A percentile compares a stretch with the other conserved stretches of the same genome.
These are phyloP conservation scores for Platycheirus albimanus DNA, from an alignment of 2,888 invertebrate genomes.

Conservation along the genomic window DNA sequence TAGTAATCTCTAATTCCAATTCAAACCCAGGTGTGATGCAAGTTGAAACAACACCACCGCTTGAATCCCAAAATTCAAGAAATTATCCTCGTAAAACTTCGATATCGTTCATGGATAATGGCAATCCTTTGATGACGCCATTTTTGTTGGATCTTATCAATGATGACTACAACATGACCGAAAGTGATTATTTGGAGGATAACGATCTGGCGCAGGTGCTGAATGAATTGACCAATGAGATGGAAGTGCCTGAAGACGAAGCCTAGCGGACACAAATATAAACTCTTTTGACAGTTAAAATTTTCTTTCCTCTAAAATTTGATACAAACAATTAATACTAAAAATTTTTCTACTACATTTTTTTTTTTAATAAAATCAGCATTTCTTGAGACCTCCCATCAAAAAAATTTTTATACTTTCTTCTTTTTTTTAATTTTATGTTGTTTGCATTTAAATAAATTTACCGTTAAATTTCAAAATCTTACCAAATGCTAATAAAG, in stretches of 20 bases:
- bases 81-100: constrained; percentile 68
- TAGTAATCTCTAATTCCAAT: constrained; percentile 38
- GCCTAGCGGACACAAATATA: constrained; percentile 6
- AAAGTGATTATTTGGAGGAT: constrained; percentile 76
- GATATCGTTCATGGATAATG: constrained; percentile 79
- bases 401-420: too few species aligned
- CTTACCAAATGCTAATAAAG: constrained; percentile 58
- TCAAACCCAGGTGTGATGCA: constrained; percentile 35
- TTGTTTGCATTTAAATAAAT: neutral
- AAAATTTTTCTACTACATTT: neutral
- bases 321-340: neutral
- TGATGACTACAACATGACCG: constrained; percentile 80
- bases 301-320: constrained; percentile 22
- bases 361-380: constrained; percentile 41
- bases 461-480: neutral
- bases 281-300: constrained; percentile 8
- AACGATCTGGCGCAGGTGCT: constrained; percentile 79
- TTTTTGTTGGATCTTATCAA: constrained; percentile 80
- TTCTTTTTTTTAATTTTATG: constrained; percentile 2
- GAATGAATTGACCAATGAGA: constrained; percentile 77
- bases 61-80: constrained; percentile 2
- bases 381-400: too few species aligned
- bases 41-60: constrained; percentile 20
- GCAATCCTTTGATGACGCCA: constrained; percentile 79
- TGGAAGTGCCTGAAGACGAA: constrained; percentile 71